Percentiles rank a stretch among this genome's conserved stretches.
Evolutionary conservation across 2,797 vertebrate species (phyloP).

Genomic region (Acanthiza pusilla): DNA sequence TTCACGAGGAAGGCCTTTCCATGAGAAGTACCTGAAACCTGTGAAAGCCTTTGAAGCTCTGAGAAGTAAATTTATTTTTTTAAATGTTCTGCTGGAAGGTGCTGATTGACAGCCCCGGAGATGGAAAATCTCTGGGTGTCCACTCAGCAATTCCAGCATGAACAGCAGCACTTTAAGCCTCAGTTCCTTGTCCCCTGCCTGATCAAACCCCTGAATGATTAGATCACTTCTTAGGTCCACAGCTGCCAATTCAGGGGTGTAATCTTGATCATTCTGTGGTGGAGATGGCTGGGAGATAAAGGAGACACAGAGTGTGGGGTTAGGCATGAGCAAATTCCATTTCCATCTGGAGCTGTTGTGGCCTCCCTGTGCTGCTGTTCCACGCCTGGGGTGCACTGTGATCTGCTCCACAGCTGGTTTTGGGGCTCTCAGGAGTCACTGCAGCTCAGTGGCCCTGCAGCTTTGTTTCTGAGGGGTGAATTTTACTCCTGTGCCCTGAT

Average conservation of each 20-base stretch:
- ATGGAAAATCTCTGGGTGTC: not conserved
- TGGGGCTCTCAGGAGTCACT: not conserved
- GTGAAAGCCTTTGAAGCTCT: slow-evolving; percentile 27
- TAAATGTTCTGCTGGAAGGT: not conserved
- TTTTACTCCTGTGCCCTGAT: not conserved
- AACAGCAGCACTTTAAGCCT: not conserved
- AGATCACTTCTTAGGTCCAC: not conserved
- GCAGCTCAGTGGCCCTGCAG: not conserved
- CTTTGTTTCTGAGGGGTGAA: not conserved
- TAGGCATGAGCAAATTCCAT: not conserved
- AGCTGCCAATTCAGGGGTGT: not conserved
- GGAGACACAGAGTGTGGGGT: not conserved
- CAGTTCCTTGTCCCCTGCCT: not conserved
- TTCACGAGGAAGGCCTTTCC: not conserved
- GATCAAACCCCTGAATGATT: not conserved
- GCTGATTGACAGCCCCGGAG: not conserved
- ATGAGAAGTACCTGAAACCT: not conserved
- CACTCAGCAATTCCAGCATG: rapidly evolving
- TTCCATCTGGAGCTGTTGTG: not conserved
- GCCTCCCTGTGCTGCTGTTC: not conserved
- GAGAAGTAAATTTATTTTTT: slow-evolving; percentile 19
- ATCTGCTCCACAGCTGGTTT: not conserved
- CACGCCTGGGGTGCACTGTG: not conserved
- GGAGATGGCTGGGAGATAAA: not conserved
- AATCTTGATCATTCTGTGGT: not conserved